Percentiles rank a stretch among this genome's conserved stretches.
Conservation (phyloP, 1,140 invertebrate species). For the Tetraneura akinire region DNA sequence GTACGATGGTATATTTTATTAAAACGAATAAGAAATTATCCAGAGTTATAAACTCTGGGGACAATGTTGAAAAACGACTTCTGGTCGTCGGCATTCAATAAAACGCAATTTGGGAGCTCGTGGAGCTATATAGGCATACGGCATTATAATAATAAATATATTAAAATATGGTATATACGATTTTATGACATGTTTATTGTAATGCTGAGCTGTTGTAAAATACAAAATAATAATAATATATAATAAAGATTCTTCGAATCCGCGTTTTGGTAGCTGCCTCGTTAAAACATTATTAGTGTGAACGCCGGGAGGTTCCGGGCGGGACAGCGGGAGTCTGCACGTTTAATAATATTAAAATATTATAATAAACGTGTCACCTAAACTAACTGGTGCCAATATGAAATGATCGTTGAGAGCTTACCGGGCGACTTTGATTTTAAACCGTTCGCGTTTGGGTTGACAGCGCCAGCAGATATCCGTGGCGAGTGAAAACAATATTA, state of each 20-base stretch:
- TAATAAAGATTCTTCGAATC: slow-evolving; percentile 34
- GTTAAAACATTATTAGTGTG: slow-evolving; percentile 48
- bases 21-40: not conserved
- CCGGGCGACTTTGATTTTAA: slow-evolving; percentile 26
- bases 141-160: not conserved
- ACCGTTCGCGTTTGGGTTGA: too few species aligned
- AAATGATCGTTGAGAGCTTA: not conserved
- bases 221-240: slow-evolving; percentile 11
- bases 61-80: slow-evolving; percentile 51
- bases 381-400: slow-evolving; percentile 45
- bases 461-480: not conserved
- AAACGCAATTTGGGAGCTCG: slow-evolving; percentile 28
- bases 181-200: slow-evolving; percentile 50
- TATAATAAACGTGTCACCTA: slow-evolving; percentile 40
- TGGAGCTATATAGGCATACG: not conserved
- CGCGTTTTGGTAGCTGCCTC: slow-evolving; percentile 47
- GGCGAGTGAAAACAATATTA: not conserved
- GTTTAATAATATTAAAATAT: not conserved
- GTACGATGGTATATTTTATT: not conserved
- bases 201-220: slow-evolving; percentile 34
- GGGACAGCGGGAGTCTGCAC: slow-evolving; percentile 14
- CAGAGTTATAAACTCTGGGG: not conserved
- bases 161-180: not conserved
- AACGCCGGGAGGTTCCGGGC: slow-evolving; percentile 41
- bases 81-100: slow-evolving; percentile 48